A percentile compares a stretch with the other conserved stretches of the same genome.
phyloP scores from a whole-genome alignment of 1,140 invertebrate species.

The Chelonus insularis region DNA sequence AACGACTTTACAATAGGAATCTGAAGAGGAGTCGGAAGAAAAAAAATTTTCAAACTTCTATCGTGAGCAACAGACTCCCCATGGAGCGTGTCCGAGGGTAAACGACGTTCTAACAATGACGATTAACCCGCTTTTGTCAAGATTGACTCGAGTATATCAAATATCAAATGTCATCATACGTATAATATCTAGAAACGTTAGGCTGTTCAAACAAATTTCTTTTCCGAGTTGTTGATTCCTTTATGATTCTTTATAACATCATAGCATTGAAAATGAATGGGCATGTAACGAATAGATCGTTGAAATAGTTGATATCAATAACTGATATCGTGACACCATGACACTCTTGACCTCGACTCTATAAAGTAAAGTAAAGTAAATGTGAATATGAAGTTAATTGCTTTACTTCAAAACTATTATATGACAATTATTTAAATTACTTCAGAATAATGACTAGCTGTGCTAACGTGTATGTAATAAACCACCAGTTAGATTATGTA shows the following conservation, averaged over 20 bases:
- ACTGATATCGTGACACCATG: conserved; percentile 28
- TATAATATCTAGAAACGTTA: too few relatives aligned
- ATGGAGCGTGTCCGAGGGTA: conserved; percentile 34
- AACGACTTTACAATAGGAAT: conserved; percentile 23
- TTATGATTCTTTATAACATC: background rate
- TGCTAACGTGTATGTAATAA: background rate
- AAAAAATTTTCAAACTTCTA: background rate
- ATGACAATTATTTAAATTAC: conserved; percentile 11
- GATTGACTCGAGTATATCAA: background rate
- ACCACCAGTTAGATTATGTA: background rate
- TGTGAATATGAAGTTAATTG: background rate
- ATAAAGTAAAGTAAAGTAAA: conserved; percentile 1
- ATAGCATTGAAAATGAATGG: background rate
- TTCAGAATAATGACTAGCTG: background rate
- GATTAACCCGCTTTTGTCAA: conserved; percentile 44
- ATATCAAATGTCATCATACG: conserved; percentile 4
- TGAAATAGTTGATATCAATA: conserved; percentile 33
- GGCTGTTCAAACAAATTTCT: too few relatives aligned
- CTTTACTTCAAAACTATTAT: conserved; percentile 6
- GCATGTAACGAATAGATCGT: conserved; percentile 5
- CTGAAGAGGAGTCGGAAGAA: conserved; percentile 3
- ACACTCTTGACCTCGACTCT: conserved; percentile 4
- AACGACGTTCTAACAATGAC: conserved; percentile 40
- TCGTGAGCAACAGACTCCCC: conserved; percentile 28
- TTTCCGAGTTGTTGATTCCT: too few relatives aligned